phyloP scores from a whole-genome alignment of 1,140 invertebrate genomes.

The Drepana arcuata region DNA sequence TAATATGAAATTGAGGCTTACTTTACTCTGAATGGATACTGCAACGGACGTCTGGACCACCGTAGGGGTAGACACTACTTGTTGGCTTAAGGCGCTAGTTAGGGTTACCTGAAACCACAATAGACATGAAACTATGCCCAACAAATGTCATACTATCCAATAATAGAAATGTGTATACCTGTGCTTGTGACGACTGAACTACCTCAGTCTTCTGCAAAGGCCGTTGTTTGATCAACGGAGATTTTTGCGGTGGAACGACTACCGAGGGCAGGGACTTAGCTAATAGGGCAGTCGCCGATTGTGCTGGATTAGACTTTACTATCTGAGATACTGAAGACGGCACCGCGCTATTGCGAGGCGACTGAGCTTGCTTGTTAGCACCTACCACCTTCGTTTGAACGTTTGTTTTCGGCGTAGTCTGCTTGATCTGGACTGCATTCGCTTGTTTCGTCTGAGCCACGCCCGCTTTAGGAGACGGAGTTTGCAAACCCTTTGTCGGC shows the following conservation, averaged over 20 bases:
- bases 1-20: slow-evolving; percentile 7
- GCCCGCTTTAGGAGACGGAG: not conserved
- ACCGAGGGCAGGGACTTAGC: slow-evolving; percentile 28
- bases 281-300: slow-evolving; percentile 10
- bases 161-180: slow-evolving; percentile 3
- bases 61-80: slow-evolving; percentile 6
- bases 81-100: not conserved
- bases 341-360: too few relatives aligned
- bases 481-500: not conserved
- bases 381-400: slow-evolving; percentile 1
- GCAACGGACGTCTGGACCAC: slow-evolving; percentile 19
- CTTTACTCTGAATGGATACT: slow-evolving; percentile 34
- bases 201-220: slow-evolving; percentile 33
- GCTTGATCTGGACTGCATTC: not conserved
- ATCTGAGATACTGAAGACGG: too few relatives aligned
- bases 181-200: slow-evolving; percentile 21
- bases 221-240: slow-evolving; percentile 43
- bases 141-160: too few relatives aligned
- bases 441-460: not conserved
- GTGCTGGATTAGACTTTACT: too few relatives aligned
- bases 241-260: slow-evolving; percentile 32
- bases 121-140: not conserved
- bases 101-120: not conserved
- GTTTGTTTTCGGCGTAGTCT: slow-evolving; percentile 1
- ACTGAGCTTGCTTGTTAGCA: slow-evolving; percentile 18